A percentile compares a stretch with the other conserved stretches of the same genome.
Evolutionary conservation across 2,888 invertebrate species (phyloP).

Genomic region (Diplazon laetatorius): DNA sequence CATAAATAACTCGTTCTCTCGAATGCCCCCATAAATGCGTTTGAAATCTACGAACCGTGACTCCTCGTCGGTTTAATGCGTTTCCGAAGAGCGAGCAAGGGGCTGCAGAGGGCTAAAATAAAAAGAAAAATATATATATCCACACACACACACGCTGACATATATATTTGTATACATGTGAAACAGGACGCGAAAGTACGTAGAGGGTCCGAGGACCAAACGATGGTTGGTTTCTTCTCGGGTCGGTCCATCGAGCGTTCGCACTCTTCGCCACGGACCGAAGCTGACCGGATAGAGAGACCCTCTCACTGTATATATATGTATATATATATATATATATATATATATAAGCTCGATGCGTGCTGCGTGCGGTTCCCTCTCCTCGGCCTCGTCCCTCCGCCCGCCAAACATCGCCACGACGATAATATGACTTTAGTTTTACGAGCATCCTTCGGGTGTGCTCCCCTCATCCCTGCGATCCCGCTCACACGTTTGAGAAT

Average conservation of each 20-base stretch:
- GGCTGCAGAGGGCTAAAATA: constrained; percentile 68
- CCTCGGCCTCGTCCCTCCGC: constrained; percentile 32
- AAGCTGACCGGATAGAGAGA: constrained; percentile 12
- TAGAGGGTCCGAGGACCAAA: constrained; percentile 45
- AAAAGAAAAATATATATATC: constrained; percentile 70
- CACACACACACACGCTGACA: constrained; percentile 69
- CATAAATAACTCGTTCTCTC: constrained; percentile 76
- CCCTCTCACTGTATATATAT: neutral
- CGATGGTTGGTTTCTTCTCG: constrained; percentile 56
- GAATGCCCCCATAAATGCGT: constrained; percentile 79
- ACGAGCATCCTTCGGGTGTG: constrained; percentile 62
- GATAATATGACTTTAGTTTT: constrained; percentile 65
- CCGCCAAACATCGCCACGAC: constrained; percentile 58
- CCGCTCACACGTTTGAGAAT: constrained; percentile 59
- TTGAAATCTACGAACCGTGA: constrained; percentile 78
- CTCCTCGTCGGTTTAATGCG: constrained; percentile 75
- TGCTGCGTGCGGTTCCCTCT: constrained; percentile 44
- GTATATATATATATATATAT: too few species aligned
- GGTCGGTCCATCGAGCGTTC: constrained; percentile 56
- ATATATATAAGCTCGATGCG: constrained; percentile 32
- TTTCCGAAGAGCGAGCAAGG: constrained; percentile 69
- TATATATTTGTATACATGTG: too few species aligned
- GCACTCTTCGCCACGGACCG: constrained; percentile 34
- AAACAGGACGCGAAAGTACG: constrained; percentile 65
- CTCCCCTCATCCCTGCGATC: constrained; percentile 36